These are phyloP conservation scores for Pogonophryne albipinna DNA, from an alignment of 2,797 vertebrate species.

Conservation along the genomic window DNA sequence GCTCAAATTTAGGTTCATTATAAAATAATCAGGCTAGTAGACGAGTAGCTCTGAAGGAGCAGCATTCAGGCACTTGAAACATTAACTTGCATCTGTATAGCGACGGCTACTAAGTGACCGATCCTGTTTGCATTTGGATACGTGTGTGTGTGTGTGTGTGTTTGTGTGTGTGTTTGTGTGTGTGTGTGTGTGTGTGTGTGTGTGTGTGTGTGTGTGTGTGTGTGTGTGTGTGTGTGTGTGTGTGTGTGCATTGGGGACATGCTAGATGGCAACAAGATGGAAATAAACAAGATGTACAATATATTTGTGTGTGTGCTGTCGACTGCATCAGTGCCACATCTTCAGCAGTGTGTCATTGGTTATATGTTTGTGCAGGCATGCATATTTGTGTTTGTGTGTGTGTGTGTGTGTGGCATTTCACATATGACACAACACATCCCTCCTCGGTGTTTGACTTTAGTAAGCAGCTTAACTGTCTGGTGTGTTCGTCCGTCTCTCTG, in stretches of 20 bases:
- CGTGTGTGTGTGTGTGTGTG: slow-evolving; percentile 3
- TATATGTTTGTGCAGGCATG: slow-evolving; percentile 53
- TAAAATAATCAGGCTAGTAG: slow-evolving; percentile 82
- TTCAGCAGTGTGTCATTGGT: slow-evolving; percentile 13
- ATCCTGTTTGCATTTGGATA: slow-evolving; percentile 44
- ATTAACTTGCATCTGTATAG: slow-evolving; percentile 54
- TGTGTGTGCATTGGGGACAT: slow-evolving; percentile 21
- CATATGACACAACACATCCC: slow-evolving; percentile 74
- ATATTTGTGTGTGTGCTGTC: slow-evolving; percentile 9
- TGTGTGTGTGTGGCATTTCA: slow-evolving; percentile 62
- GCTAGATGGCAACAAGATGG: slow-evolving; percentile 32
- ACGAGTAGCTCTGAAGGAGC: slow-evolving; percentile 67
- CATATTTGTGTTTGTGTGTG: slow-evolving; percentile 18
- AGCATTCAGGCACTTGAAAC: slow-evolving; percentile 46
- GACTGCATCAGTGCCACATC: slow-evolving; percentile 1
- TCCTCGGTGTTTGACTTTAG: slow-evolving; percentile 79
- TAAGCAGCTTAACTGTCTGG: slow-evolving; percentile 83
- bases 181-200: slow-evolving; percentile 10
- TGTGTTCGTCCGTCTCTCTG: slow-evolving; percentile 64
- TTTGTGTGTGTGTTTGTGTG: slow-evolving; percentile 12
- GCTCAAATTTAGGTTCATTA: slow-evolving; percentile 82
- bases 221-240: slow-evolving; percentile 5
- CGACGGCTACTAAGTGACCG: slow-evolving; percentile 68
- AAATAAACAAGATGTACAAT: slow-evolving; percentile 61
- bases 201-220: too few relatives aligned